Evolutionary conservation across 2,797 vertebrate genomes (phyloP), one percentile per base, ranked within the genome.

Genomic region (Silurus lanzhouensis): DNA sequence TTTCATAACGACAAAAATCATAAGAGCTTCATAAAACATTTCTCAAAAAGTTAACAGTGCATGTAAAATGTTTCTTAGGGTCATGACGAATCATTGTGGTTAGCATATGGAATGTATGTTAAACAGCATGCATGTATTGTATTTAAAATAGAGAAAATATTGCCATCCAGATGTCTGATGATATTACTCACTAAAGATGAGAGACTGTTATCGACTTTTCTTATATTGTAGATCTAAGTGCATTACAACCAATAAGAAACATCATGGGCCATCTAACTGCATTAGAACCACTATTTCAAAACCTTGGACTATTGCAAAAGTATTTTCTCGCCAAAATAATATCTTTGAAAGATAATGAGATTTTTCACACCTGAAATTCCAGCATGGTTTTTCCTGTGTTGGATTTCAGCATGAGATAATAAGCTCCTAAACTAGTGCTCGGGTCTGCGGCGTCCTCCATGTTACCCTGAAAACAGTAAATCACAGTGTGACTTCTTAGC

Each of bases 321-420:
- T 20, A 12, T 77, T 78, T 76, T 31, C 38, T 58, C 1, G 15
- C 27, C 13, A 57, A 76, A 58, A 22, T 38, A 63, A 63, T 38
- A 44, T 14, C 0, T 63, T 79, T 44, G 6, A 22, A 67, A 13
- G 8, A 31, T 68, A 66, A 25, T 81, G 48, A 0, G 75, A 22
- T 44, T 58, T 52, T 87, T 58, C 90, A 90, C 92, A 98, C 97
- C 96, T 98, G 96, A 90, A 98, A 97, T 92, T 98, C 96, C 91
- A 98, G 92, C 96, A 97, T 97, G 25, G 96, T 97, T 91, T 94
- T 96, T 83, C 97, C 97, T 83, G 92, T 92, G 85, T 96, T 96
- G 48, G 96, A 94, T 88, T 96, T 94, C 86, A 98, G 85, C 93
- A 98, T 96, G 87, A 96, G 93, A 85, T 95, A 95, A 89, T 97